Evolutionary conservation across 2,797 vertebrate species (phyloP).

Genomic region (Lophius americanus): DNA sequence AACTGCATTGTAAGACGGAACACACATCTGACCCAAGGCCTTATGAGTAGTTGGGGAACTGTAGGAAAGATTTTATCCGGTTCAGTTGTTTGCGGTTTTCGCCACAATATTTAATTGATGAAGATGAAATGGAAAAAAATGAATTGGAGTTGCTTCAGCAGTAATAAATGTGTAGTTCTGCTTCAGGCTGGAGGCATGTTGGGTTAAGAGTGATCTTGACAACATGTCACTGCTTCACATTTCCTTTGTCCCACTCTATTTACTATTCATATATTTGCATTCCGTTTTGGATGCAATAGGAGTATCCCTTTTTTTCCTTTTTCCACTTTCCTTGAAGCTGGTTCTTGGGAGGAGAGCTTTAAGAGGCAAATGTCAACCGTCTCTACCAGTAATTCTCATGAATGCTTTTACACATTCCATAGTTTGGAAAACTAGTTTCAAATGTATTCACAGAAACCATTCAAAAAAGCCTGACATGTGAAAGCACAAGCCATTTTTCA

Average conservation of each 20-base stretch:
- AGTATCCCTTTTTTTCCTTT: background rate
- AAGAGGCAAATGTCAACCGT: conserved; percentile 29
- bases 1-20: conserved; percentile 9
- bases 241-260: conserved; percentile 28
- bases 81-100: conserved; percentile 48
- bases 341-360: conserved; percentile 13
- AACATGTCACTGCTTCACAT: conserved; percentile 6
- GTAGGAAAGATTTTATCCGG: conserved; percentile 48
- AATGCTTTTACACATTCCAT: conserved; percentile 39
- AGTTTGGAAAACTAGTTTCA: conserved; percentile 18
- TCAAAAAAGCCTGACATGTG: conserved; percentile 32
- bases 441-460: conserved; percentile 36
- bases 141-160: conserved; percentile 11
- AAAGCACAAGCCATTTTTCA: conserved; percentile 24
- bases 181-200: conserved; percentile 26
- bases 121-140: conserved; percentile 48
- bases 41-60: conserved; percentile 57
- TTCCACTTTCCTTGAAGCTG: conserved; percentile 17
- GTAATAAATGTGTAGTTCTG: conserved; percentile 3
- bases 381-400: conserved; percentile 22
- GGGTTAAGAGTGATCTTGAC: conserved; percentile 7
- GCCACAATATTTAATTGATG: conserved; percentile 40
- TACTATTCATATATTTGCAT: conserved; percentile 15
- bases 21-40: conserved; percentile 39
- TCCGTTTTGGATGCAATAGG: conserved; percentile 16